phyloP scores from a whole-genome alignment of 2,113 vertebrate genomes.

The Puffinus mauretanicus region DNA sequence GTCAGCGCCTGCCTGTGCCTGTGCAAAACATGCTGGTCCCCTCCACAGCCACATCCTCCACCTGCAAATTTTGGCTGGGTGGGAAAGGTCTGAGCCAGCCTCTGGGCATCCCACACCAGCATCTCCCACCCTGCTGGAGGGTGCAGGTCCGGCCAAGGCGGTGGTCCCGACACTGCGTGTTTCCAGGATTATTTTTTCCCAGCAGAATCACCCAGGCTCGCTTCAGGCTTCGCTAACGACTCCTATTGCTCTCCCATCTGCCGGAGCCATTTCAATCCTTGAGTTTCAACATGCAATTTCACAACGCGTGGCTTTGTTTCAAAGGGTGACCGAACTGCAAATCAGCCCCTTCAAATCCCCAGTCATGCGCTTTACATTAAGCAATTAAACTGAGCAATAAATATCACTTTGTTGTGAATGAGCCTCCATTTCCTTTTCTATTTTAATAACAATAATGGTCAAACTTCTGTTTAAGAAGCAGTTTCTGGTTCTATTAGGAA shows the following conservation, averaged over 20 bases:
- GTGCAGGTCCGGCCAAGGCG: accelerated
- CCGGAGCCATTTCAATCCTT: background rate
- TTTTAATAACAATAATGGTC: slow-evolving; percentile 36
- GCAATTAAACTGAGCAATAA: slow-evolving; percentile 53
- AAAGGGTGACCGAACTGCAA: slow-evolving; percentile 23
- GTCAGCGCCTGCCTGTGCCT: background rate
- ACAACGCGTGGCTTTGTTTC: background rate
- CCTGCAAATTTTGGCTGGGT: background rate
- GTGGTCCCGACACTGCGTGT: accelerated
- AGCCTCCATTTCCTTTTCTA: slow-evolving; percentile 16
- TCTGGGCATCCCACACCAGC: background rate
- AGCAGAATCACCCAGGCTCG: background rate
- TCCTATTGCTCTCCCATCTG: background rate
- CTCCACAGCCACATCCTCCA: background rate
- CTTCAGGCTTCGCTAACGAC: background rate
- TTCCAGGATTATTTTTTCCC: background rate
- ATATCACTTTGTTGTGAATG: slow-evolving; percentile 31
- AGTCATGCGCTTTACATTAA: background rate
- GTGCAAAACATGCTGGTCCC: background rate
- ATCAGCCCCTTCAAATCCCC: background rate
- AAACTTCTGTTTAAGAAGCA: slow-evolving; percentile 48
- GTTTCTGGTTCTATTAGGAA: slow-evolving; percentile 28
- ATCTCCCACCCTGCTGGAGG: background rate
- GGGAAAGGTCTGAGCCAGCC: background rate
- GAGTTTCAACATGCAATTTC: background rate